Evolutionary conservation across 2,888 invertebrate species (phyloP).

Genomic region (Drosophila recens): DNA sequence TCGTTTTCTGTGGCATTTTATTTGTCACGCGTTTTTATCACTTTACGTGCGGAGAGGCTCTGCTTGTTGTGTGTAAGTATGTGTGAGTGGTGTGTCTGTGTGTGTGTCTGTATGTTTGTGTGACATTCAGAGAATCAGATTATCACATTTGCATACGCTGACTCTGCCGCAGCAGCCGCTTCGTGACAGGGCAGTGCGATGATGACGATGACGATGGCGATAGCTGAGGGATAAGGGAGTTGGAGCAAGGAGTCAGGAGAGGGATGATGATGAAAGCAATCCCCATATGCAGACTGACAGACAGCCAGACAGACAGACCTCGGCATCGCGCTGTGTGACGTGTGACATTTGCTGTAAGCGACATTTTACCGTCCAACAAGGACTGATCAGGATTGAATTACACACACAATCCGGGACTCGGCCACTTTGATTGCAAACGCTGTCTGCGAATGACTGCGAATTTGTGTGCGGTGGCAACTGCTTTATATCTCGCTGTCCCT

Average conservation of each 20-base stretch:
- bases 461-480: slow-evolving; percentile 33
- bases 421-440: slow-evolving; percentile 79
- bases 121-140: slow-evolving; percentile 68
- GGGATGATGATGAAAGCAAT: slow-evolving; percentile 69
- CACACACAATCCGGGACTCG: slow-evolving; percentile 79
- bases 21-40: slow-evolving; percentile 82
- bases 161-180: slow-evolving; percentile 43
- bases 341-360: slow-evolving; percentile 81
- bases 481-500: slow-evolving; percentile 12
- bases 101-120: slow-evolving; percentile 34
- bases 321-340: slow-evolving; percentile 52
- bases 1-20: slow-evolving; percentile 72
- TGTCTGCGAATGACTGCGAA: slow-evolving; percentile 53
- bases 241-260: not conserved
- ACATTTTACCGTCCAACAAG: slow-evolving; percentile 76
- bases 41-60: slow-evolving; percentile 70
- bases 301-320: too few relatives aligned
- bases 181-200: slow-evolving; percentile 65
- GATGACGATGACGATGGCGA: slow-evolving; percentile 53
- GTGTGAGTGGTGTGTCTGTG: slow-evolving; percentile 1
- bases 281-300: slow-evolving; percentile 48
- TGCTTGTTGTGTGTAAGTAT: slow-evolving; percentile 15
- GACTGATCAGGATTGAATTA: slow-evolving; percentile 82
- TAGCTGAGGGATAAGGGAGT: slow-evolving; percentile 24
- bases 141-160: slow-evolving; percentile 81